Base-by-base conservation (phyloP, 2,113 vertebrate genomes). In the Sinocyclocheilus grahami region DNA sequence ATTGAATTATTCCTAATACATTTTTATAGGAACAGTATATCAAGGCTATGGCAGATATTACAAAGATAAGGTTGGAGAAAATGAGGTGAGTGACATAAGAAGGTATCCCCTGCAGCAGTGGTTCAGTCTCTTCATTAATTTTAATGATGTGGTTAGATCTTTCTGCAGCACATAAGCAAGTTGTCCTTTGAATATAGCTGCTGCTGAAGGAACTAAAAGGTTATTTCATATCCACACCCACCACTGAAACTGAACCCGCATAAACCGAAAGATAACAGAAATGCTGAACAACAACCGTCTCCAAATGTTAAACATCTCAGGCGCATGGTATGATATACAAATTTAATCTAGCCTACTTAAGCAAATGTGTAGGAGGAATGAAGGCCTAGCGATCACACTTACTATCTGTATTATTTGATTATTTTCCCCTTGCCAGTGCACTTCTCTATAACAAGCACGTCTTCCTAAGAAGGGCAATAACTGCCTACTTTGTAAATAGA, bases 11-110 rank as follows among this genome's bases (percentile, higher is more conserved):
- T 94, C 96, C 95, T 97, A 96, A 97, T 97, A 93, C 94, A 95
- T 96, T 96, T 97, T 98, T 97, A 96, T 97, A 94, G 97, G 94
- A 96, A 95, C 94, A 95, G 94, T 96, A 94, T 95, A 97, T 97
- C 96, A 97, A 96, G 94, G 91, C 94, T 92, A 82, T 93, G 93
- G 94, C 95, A 95, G 94, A 96, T 96, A 96, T 96, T 96, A 94
- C 95, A 93, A 92, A 93, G 93, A 94, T 92, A 93, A 91, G 93
- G 94, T 93, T 94, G 93, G 94, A 92, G 92, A 95, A 94, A 94
- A 88, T 90, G 94, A 96, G 95, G 91, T 94, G 89, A 90, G 91
- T 95, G 95, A 96, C 95, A 96, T 92, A 92, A 96, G 94, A 95
- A 93, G 93, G 94, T 95, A 94, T 96, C 94, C 96, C 96, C 95